phyloP scores from a whole-genome alignment of 2,888 invertebrate genomes.

The Tenthredo distinguenda region DNA sequence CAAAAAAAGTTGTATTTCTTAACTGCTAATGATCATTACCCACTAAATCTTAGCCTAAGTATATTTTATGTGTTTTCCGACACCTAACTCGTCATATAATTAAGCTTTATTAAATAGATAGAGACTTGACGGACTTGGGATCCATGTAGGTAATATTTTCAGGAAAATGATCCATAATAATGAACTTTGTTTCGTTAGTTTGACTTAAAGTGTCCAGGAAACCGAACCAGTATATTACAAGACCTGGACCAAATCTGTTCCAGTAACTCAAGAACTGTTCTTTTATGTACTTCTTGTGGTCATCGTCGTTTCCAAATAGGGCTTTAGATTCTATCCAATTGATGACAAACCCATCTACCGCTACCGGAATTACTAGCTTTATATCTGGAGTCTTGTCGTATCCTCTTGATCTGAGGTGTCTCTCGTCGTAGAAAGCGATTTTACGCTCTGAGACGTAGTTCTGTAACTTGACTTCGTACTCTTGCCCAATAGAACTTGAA shows the following conservation, averaged over 20 bases:
- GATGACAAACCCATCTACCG: conserved; percentile 90
- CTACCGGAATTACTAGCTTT: conserved; percentile 93
- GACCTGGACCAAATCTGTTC: conserved; percentile 96
- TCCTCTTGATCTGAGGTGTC: conserved; percentile 88
- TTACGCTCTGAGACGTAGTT: conserved; percentile 82
- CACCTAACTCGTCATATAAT: not conserved
- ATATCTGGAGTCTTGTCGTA: conserved; percentile 98
- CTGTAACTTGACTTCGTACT: conserved; percentile 90
- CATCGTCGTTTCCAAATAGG: conserved; percentile 92
- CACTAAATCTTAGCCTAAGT: not conserved
- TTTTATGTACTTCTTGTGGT: conserved; percentile 89
- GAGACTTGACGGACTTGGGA: conserved; percentile 57
- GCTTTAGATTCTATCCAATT: conserved; percentile 99
- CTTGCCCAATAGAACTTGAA: conserved; percentile 88
- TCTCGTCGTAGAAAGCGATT: conserved; percentile 87
- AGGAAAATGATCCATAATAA: conserved; percentile 83
- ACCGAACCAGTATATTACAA: conserved; percentile 98
- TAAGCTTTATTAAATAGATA: not conserved
- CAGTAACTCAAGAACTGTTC: conserved; percentile 94
- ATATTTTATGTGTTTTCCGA: not conserved
- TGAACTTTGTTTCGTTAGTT: conserved; percentile 79
- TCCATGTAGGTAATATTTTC: conserved; percentile 81
- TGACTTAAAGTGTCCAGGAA: conserved; percentile 83
- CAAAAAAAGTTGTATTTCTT: not conserved
- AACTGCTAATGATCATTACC: not conserved